Base-by-base conservation (phyloP, 2,797 vertebrate species). In the Chromis chromis region DNA sequence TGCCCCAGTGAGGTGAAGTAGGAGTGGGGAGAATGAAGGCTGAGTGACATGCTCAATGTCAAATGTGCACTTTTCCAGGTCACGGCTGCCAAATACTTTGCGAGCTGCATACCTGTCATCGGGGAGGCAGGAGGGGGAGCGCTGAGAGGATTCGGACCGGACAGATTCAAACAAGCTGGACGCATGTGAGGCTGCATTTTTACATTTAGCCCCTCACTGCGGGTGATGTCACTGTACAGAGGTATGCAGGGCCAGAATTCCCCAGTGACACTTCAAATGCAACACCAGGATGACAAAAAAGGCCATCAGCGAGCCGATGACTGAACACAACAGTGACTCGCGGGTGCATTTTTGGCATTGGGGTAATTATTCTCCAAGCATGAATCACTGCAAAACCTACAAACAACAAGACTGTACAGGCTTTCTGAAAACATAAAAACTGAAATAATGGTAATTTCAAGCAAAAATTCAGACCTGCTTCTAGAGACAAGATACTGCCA, bases 21-120 rank as follows among this genome's bases (percentile, higher is more conserved):
- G 48, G 68, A 72, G 63, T 3, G 13, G 58, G 25, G 54, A 55
- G 36, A 52, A 71, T 64, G 61, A 78, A 78, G 60, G 80, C n/a
- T 79, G 74, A 84, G 71, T 75, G 79, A 85, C 78, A 79, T 33
- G 81, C 65, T 85, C 84, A 76, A 86, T 85, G 89, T 89, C 86
- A 92, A 86, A 90, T 68, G 83, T 79, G 66, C 68, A 81, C 82
- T 91, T 90, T 90, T 89, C 78, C 85, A 87, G 79, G 82, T 85
- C 79, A 60, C 4, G 65, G 78, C 60, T 88, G 84, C 86, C 86
- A 90, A 91, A 92, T 88, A 85, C 56, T 90, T 90, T 82, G 86
- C 78, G 64, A 74, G 76, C 71, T 60, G 59, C 80, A 77, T 86
- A 80, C 82, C 88, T 86, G 87, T 90, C 87, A 87, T 75, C 81